A percentile compares a stretch with the other conserved stretches of the same genome.
phyloP scores from a whole-genome alignment of 2,113 vertebrate species.

The Anser cygnoides region DNA sequence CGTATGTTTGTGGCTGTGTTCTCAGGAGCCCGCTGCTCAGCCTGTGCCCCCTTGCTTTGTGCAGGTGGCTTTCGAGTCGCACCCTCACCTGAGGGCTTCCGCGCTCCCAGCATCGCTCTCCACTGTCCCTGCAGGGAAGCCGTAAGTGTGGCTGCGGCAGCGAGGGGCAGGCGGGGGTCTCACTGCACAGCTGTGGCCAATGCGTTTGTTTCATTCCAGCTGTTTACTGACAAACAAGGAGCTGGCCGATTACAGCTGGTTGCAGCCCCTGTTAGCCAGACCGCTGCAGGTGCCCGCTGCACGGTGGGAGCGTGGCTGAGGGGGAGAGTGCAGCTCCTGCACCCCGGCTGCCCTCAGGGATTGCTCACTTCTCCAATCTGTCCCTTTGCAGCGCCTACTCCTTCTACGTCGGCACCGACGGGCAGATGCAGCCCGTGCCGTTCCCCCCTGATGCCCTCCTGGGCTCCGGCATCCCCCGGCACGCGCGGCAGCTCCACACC shows the following conservation, averaged over 20 bases:
- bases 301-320: fast-evolving
- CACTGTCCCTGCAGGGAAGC: slow-evolving; percentile 83
- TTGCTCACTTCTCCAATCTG: not conserved
- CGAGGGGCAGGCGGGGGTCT: not conserved
- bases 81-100: slow-evolving; percentile 85
- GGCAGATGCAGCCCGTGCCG: slow-evolving; percentile 92
- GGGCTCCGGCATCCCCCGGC: slow-evolving; percentile 84
- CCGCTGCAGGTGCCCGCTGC: not conserved
- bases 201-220: fast-evolving
- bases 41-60: not conserved
- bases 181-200: not conserved
- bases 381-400: not conserved
- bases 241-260: not conserved
- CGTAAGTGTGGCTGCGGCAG: slow-evolving; percentile 77
- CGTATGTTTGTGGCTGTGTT: not conserved
- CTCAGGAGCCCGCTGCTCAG: fast-evolving
- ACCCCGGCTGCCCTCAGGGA: fast-evolving
- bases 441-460: slow-evolving; percentile 84
- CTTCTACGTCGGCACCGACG: slow-evolving; percentile 87
- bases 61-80: slow-evolving; percentile 85
- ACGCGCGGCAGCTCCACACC: slow-evolving; percentile 87
- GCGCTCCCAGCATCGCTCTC: slow-evolving; percentile 83
- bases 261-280: not conserved
- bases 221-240: not conserved
- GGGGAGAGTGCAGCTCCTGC: not conserved